These are phyloP conservation scores for Melopsittacus undulatus DNA, from an alignment of 2,797 vertebrate genomes.

Conservation along the genomic window DNA sequence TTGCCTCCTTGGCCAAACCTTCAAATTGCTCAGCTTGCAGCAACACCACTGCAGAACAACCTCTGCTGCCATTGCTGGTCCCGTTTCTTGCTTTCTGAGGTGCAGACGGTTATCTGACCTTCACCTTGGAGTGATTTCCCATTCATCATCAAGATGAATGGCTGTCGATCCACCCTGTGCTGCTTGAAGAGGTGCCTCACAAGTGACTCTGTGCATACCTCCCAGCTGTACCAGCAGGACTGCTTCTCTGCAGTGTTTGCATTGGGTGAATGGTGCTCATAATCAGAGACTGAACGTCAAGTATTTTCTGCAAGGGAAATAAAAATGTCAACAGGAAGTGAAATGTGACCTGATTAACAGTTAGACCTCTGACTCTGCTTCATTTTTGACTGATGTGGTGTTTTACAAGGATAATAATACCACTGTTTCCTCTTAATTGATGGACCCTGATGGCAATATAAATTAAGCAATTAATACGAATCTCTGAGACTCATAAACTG, in stretches of 20 bases:
- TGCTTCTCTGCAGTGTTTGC: slow-evolving; percentile 10
- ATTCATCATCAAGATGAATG: slow-evolving; percentile 53
- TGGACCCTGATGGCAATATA: slow-evolving; percentile 57
- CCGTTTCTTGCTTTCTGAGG: background rate
- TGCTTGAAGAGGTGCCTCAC: background rate
- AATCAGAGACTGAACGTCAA: slow-evolving; percentile 65
- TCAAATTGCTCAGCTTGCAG: background rate
- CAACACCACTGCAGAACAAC: background rate
- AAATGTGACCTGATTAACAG: slow-evolving; percentile 79
- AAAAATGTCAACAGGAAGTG: slow-evolving; percentile 77
- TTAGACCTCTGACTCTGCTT: slow-evolving; percentile 72
- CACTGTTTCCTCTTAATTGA: slow-evolving; percentile 45
- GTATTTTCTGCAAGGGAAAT: slow-evolving; percentile 78
- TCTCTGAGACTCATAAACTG: slow-evolving; percentile 56
- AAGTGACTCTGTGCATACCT: background rate
- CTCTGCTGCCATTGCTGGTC: background rate
- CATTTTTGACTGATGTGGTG: slow-evolving; percentile 58
- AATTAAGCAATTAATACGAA: slow-evolving; percentile 67
- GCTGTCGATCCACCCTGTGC: slow-evolving; percentile 41
- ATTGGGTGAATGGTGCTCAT: slow-evolving; percentile 55
- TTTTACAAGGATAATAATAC: slow-evolving; percentile 63
- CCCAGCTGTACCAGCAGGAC: background rate
- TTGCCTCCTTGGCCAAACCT: background rate
- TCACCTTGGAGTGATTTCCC: slow-evolving; percentile 60
- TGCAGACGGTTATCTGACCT: slow-evolving; percentile 64